Base-by-base conservation (phyloP, 2,888 invertebrate genomes). In the Oscheius sp. region DNA sequence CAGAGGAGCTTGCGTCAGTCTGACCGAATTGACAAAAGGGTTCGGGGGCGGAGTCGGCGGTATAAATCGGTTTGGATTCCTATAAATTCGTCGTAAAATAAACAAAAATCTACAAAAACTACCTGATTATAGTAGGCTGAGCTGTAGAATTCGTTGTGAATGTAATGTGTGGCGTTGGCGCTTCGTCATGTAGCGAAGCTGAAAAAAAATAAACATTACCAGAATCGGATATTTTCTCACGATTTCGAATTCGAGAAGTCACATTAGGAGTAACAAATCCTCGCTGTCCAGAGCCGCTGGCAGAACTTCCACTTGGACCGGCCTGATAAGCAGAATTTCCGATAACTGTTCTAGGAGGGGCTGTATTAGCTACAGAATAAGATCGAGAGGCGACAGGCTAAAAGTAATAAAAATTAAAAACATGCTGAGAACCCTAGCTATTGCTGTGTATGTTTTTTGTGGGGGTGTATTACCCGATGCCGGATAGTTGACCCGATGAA, bases 331-430 rank as follows among this genome's bases (percentile, higher is more conserved):
- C 27, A 29, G 27, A 16, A 29, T 6, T 16, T 58, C 58, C 58
- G 29, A 58, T n/a, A 16, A 58, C 41, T 41, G n/a, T 43, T 43
- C 61, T 21, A 2, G 63, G 23, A 6, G 43, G 18, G 2, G 55
- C 35, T 21, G 69, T 9, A 69, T 53, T 69, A 21, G 69, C 45
- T n/a, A 69, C 69, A 1, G 69, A 41, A 55, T 69, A 69, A 0
- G 55, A 35, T 21, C 69, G 53, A 41, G 66, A 66, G 25, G 69
- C 69, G 13, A 69, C 69, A 0, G 69, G 69, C 69, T 69, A 25
- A 53, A 69, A 56, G 23, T 52, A 2, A 13, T 12, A 27, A 53
- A 55, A 35, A 1, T 2, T 2, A 43, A 69, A 29, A 55, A 18
- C 1, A 69, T 18, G 2, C 9, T 3, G 35, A 35, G 13, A 7